Percentiles rank a stretch among this genome's conserved stretches.
Evolutionary conservation across 1,140 invertebrate genomes (phyloP).

Genomic region (Eriocheir sinensis): DNA sequence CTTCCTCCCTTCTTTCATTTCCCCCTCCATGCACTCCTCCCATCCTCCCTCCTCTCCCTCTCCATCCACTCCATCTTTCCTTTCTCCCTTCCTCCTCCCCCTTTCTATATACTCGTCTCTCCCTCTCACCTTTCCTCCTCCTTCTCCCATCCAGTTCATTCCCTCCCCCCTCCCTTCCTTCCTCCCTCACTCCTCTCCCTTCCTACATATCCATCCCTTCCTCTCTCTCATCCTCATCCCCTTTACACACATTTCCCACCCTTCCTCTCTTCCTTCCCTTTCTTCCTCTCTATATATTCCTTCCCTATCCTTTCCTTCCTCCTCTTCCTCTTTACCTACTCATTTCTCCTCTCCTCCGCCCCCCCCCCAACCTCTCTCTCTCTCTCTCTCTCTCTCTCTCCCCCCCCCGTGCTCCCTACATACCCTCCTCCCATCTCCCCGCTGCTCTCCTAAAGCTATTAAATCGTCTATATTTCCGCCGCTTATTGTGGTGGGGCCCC

Average conservation of each 20-base stretch:
- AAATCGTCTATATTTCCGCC: background rate
- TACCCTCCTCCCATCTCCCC: background rate
- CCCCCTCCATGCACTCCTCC: background rate
- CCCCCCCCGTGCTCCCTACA: background rate
- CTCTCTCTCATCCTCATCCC: too few relatives aligned
- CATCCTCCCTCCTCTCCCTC: background rate
- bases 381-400: constrained; percentile 18
- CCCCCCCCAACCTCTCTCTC: background rate
- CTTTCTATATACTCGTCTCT: background rate
- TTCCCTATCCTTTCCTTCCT: too few relatives aligned
- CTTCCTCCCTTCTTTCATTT: background rate
- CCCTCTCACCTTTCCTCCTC: too few relatives aligned
- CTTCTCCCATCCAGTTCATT: too few relatives aligned
- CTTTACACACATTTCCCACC: too few relatives aligned
- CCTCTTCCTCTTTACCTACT: too few relatives aligned
- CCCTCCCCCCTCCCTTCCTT: too few relatives aligned
- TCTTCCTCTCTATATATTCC: too few relatives aligned
- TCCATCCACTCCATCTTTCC: background rate
- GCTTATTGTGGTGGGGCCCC: background rate
- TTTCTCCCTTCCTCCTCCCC: background rate
- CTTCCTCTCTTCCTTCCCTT: too few relatives aligned
- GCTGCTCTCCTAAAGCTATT: background rate
- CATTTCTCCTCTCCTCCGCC: background rate
- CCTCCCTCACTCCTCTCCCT: too few relatives aligned
- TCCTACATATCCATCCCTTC: too few relatives aligned